Evolutionary conservation across 2,888 invertebrate genomes (phyloP).

Genomic region (Volucella inanis): DNA sequence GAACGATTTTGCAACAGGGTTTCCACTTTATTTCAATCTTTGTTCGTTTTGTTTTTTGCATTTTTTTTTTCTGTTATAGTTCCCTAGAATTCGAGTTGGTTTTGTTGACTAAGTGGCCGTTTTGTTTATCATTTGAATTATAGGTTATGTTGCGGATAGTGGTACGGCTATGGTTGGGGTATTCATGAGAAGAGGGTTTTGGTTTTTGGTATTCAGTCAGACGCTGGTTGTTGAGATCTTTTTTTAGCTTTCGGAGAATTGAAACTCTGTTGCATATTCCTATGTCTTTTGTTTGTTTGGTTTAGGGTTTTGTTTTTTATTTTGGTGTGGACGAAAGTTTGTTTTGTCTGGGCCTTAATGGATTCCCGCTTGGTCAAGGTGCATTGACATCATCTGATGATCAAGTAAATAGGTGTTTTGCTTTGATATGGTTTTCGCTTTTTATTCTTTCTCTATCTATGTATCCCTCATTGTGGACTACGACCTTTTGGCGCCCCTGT

Average conservation of each 20-base stretch:
- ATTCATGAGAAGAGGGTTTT: background rate
- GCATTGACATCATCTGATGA: constrained; percentile 26
- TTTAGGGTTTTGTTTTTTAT: background rate
- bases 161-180: background rate
- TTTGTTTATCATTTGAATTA: constrained; percentile 72
- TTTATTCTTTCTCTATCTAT: background rate
- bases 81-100: constrained; percentile 61
- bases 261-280: constrained; percentile 29
- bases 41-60: background rate
- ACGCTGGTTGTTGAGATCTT: constrained; percentile 21
- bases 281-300: constrained; percentile 4
- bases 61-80: constrained; percentile 40
- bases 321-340: constrained; percentile 9
- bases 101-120: constrained; percentile 61
- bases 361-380: background rate
- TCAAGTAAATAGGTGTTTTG: constrained; percentile 1
- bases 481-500: too few relatives aligned
- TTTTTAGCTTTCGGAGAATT: constrained; percentile 38
- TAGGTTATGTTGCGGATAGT: constrained; percentile 11
- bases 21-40: background rate
- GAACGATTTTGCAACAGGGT: constrained; percentile 59
- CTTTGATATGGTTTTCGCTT: constrained; percentile 15
- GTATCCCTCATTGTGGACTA: too few relatives aligned
- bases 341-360: constrained; percentile 47
- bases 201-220: constrained; percentile 5